Conservation (phyloP, 2,113 vertebrate species). For the Hippocampus barbouri region DNA sequence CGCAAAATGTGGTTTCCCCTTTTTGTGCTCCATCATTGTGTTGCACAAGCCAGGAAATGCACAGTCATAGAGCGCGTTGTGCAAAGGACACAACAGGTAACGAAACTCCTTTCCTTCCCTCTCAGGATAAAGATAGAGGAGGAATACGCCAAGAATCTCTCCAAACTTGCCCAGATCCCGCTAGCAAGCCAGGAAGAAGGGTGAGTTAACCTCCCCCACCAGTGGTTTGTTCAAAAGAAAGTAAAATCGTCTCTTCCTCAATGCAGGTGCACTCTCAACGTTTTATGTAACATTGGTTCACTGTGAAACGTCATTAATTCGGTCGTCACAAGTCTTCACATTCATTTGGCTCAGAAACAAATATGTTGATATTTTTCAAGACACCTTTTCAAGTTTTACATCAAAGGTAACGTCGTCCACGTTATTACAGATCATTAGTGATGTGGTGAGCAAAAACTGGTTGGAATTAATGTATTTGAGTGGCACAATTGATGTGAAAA, state of each 20-base stretch:
- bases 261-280: neutral
- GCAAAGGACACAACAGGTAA: conserved; percentile 37
- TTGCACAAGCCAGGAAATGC: conserved; percentile 45
- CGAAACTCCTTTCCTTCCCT: conserved; percentile 39
- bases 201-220: conserved; percentile 71
- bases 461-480: too few species aligned
- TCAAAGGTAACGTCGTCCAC: too few species aligned
- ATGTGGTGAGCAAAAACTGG: too few species aligned
- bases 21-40: conserved; percentile 22
- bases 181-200: conserved; percentile 93
- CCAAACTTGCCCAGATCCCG: conserved; percentile 92
- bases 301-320: neutral
- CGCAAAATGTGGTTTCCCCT: conserved; percentile 22
- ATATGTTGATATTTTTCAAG: too few species aligned
- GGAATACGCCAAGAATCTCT: conserved; percentile 94
- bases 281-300: neutral
- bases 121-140: conserved; percentile 98
- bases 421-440: too few species aligned
- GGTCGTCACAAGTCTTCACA: too few species aligned
- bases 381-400: too few species aligned
- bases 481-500: too few species aligned
- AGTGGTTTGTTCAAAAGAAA: neutral
- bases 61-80: conserved; percentile 24
- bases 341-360: too few species aligned
- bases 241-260: neutral